Percentiles rank a stretch among this genome's conserved stretches.
Evolutionary conservation across 2,888 invertebrate genomes (phyloP).

Genomic region (Melolontha melolontha): DNA sequence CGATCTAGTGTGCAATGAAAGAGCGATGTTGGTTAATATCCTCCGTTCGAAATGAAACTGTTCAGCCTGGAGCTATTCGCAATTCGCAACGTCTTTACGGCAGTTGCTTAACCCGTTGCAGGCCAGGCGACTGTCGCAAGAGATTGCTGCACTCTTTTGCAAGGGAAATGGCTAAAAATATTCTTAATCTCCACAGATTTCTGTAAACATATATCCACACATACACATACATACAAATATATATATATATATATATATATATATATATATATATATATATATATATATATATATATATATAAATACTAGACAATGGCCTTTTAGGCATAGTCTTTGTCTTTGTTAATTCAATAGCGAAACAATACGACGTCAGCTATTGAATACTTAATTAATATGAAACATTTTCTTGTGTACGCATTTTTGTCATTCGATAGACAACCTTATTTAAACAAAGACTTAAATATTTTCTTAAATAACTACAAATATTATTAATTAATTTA

Average conservation of each 20-base stretch:
- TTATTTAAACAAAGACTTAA: too few species aligned
- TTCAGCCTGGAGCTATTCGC: slow-evolving; percentile 29
- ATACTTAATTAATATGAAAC: too few species aligned
- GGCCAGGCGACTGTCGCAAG: slow-evolving; percentile 28
- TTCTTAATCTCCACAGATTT: slow-evolving; percentile 8
- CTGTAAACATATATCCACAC: neutral
- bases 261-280: too few species aligned
- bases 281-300: too few species aligned
- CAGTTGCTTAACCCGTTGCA: slow-evolving; percentile 31
- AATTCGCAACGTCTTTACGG: slow-evolving; percentile 33
- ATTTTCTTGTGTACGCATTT: too few species aligned
- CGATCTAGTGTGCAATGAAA: slow-evolving; percentile 7
- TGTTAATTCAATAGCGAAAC: too few species aligned
- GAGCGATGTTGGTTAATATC: slow-evolving; percentile 35
- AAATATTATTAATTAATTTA: too few species aligned
- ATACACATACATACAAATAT: neutral
- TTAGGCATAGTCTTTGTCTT: too few species aligned
- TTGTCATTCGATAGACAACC: too few species aligned
- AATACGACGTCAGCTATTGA: too few species aligned
- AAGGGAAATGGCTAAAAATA: slow-evolving; percentile 28
- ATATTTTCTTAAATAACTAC: too few species aligned
- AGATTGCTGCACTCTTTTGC: slow-evolving; percentile 30
- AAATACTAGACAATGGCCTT: too few species aligned
- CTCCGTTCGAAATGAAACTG: slow-evolving; percentile 29
- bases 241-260: neutral